A percentile compares a stretch with the other conserved stretches of the same genome.
Evolutionary conservation across 1,140 invertebrate genomes (phyloP).

Genomic region (Zaprionus davidi): DNA sequence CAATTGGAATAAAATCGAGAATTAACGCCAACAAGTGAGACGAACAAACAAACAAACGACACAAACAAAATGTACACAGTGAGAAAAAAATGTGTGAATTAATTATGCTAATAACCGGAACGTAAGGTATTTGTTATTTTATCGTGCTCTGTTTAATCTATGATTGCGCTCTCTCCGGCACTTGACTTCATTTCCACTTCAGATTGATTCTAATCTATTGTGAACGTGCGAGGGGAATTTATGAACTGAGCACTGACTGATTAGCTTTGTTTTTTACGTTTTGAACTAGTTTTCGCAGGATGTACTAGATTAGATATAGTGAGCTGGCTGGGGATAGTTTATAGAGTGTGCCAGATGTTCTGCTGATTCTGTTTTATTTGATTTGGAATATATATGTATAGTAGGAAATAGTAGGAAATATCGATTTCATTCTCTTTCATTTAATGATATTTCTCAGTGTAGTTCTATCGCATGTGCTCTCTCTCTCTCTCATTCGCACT

Average conservation of each 20-base stretch:
- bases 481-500: background rate
- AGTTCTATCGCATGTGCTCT: background rate
- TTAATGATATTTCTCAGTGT: background rate
- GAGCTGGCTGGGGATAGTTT: background rate
- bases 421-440: too few relatives aligned
- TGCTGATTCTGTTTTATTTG: too few relatives aligned
- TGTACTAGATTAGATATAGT: background rate
- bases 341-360: background rate
- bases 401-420: too few relatives aligned
- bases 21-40: slow-evolving; percentile 13
- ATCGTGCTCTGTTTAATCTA: too few relatives aligned
- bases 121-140: background rate
- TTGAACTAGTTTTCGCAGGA: background rate
- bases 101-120: slow-evolving; percentile 2
- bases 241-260: background rate
- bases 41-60: background rate
- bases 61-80: background rate
- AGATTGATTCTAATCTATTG: background rate
- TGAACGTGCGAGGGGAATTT: background rate
- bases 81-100: background rate
- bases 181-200: slow-evolving; percentile 1
- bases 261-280: background rate
- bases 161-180: background rate
- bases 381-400: too few relatives aligned
- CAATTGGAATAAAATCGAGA: slow-evolving; percentile 18